A percentile compares a stretch with the other conserved stretches of the same genome.
Evolutionary conservation across 2,888 invertebrate genomes (phyloP).

Genomic region (Hylaea fasciaria): DNA sequence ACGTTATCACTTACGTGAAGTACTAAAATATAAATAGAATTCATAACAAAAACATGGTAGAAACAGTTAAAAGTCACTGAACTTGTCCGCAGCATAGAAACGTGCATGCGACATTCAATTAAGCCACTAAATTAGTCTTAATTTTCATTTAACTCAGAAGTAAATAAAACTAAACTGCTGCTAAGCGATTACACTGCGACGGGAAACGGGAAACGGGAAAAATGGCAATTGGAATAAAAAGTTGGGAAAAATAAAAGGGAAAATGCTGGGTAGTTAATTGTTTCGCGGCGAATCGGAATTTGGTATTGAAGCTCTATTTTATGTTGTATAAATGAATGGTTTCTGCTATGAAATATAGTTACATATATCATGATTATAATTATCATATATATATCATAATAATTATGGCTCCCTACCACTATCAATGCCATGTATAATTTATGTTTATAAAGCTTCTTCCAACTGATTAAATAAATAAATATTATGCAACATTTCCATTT

Average conservation of each 20-base stretch:
- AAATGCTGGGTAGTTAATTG: conserved; percentile 24
- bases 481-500: too few species aligned
- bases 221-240: conserved; percentile 27
- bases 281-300: conserved; percentile 22
- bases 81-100: conserved; percentile 5
- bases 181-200: conserved; percentile 47
- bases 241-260: conserved; percentile 18
- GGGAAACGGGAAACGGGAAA: conserved; percentile 32
- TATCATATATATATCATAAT: too few species aligned
- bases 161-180: conserved; percentile 51
- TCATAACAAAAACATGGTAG: background rate
- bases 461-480: too few species aligned
- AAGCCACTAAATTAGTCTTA: conserved; percentile 42
- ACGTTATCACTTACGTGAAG: too few species aligned
- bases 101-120: conserved; percentile 43
- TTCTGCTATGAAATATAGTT: too few species aligned
- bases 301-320: conserved; percentile 3
- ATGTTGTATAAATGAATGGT: too few species aligned
- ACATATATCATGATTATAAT: too few species aligned
- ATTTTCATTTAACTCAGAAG: conserved; percentile 36
- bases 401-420: too few species aligned
- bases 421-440: too few species aligned
- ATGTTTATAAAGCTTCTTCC: too few species aligned
- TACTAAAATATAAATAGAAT: too few species aligned
- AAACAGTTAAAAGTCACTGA: background rate